Evolutionary conservation across 2,113 vertebrate genomes (phyloP).

Genomic region (Oxyura jamaicensis): DNA sequence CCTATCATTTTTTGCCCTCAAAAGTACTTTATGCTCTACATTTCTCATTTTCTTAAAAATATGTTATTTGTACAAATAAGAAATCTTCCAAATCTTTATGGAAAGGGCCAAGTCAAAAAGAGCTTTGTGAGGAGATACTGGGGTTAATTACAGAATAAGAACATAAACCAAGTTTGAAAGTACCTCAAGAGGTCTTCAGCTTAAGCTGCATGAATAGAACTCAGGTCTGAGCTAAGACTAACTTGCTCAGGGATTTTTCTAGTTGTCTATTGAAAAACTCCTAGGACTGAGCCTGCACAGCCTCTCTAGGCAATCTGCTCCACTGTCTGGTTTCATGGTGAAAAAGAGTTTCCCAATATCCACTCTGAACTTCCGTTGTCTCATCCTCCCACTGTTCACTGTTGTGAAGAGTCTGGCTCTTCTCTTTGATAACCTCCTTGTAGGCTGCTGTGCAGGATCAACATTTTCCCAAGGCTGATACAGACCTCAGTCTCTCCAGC

Average conservation of each 20-base stretch:
- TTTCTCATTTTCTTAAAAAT: not conserved
- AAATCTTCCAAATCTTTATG: not conserved
- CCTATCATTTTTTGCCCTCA: not conserved
- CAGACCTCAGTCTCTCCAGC: not conserved
- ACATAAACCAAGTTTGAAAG: not conserved
- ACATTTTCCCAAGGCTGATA: not conserved
- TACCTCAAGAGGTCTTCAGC: not conserved
- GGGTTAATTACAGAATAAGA: not conserved
- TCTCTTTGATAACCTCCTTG: not conserved
- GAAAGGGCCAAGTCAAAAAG: not conserved
- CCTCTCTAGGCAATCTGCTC: not conserved
- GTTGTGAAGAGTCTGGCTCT: not conserved
- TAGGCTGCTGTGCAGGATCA: not conserved
- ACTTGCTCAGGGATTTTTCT: not conserved
- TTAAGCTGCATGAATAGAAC: not conserved
- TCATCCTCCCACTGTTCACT: not conserved
- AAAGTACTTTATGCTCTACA: not conserved
- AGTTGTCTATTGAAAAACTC: not conserved
- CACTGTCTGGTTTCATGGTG: not conserved
- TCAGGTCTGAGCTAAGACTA: not conserved
- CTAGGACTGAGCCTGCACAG: not conserved
- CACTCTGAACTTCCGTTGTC: not conserved
- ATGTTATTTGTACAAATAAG: not conserved
- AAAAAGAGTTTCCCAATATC: not conserved
- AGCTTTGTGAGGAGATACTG: not conserved